A percentile compares a stretch with the other conserved stretches of the same genome.
phyloP scores from a whole-genome alignment of 2,113 vertebrate species.

The rabbit (Oryctolagus cuniculus) region mOryCun1.1 NC_091436.1:24487501-24488000 shows the following conservation, averaged over 20 bases:
- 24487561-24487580: not conserved
- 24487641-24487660: not conserved
- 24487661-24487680: not conserved
- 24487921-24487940: not conserved
- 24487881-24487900: not conserved
- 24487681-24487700: not conserved
- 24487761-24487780: not conserved
- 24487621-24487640: not conserved
- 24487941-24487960: not conserved
- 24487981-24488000: not conserved
- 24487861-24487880: not conserved
- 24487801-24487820: not conserved
- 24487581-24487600: not conserved
- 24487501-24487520: not conserved
- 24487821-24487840: not conserved
- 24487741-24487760: not conserved
- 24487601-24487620: not conserved
- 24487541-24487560: fast-evolving
- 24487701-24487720: not conserved
- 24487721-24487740: not conserved
- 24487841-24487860: not conserved
- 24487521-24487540: not conserved
- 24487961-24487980: not conserved
- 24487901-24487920: not conserved
- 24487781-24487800: not conserved